Evolutionary conservation across 2,113 vertebrate genomes (phyloP).

Genomic region (Toxostoma redivivum): DNA sequence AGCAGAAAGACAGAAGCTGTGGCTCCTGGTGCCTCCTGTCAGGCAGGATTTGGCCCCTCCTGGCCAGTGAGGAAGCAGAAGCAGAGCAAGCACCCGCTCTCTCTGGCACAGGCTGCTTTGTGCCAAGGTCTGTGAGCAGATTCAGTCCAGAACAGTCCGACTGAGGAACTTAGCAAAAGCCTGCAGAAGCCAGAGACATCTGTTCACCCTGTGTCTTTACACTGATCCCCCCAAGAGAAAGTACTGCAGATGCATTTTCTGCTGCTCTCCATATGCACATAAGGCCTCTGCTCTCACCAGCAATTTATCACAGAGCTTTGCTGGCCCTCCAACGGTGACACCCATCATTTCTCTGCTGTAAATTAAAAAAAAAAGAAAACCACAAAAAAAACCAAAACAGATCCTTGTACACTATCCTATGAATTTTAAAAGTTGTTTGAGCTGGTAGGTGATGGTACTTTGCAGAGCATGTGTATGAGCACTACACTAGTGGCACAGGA

Average conservation of each 20-base stretch:
- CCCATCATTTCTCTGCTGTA: not conserved
- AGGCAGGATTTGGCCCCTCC: not conserved
- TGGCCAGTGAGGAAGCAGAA: not conserved
- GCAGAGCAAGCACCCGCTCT: accelerated
- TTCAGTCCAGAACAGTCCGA: not conserved
- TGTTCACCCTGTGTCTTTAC: not conserved
- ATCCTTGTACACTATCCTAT: not conserved
- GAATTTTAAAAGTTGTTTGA: not conserved
- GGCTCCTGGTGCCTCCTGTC: not conserved
- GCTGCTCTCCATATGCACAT: not conserved
- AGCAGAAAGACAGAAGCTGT: not conserved
- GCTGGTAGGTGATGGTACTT: not conserved
- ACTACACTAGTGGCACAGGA: not conserved
- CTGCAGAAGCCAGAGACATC: not conserved
- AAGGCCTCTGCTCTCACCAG: not conserved
- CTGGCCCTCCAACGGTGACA: not conserved
- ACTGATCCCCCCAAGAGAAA: not conserved
- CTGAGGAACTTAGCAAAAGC: not conserved
- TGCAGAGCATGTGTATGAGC: accelerated
- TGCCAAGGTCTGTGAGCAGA: not conserved
- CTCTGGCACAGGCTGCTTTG: not conserved
- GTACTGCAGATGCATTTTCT: not conserved
- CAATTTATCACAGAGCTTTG: not conserved
- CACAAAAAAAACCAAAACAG: too few species aligned
- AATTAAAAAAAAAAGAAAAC: not conserved